Conservation (phyloP, 2,113 vertebrate species). For the Polyodon spathula region DNA sequence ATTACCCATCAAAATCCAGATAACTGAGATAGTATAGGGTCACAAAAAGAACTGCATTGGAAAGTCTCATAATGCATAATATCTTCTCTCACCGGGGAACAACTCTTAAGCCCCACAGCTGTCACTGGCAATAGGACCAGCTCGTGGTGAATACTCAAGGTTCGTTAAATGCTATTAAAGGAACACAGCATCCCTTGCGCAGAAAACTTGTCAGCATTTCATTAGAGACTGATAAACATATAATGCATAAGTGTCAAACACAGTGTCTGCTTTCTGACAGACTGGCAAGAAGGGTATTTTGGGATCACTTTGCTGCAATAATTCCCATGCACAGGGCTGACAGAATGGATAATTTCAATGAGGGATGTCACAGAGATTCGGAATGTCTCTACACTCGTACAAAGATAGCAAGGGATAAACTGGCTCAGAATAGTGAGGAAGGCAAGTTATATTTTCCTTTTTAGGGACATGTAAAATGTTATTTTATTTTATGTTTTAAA, state of each 20-base stretch:
- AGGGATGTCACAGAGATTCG: no score
- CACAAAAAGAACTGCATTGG: slow-evolving; percentile 23
- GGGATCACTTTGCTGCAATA: slow-evolving; percentile 31
- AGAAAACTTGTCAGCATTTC: slow-evolving; percentile 54
- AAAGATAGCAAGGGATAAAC: no score
- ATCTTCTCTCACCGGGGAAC: slow-evolving; percentile 49
- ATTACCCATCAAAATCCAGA: slow-evolving; percentile 7
- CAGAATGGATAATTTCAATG: slow-evolving; percentile 12
- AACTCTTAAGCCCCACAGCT: slow-evolving; percentile 40
- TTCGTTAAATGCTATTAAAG: slow-evolving; percentile 58
- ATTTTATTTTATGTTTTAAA: no score
- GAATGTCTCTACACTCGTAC: no score
- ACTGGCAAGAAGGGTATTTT: slow-evolving; percentile 33
- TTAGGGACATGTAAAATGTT: no score
- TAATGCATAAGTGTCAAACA: slow-evolving; percentile 46
- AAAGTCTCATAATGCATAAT: slow-evolving; percentile 49
- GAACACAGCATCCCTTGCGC: slow-evolving; percentile 44
- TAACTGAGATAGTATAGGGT: slow-evolving; percentile 4
- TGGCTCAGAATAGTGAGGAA: no score
- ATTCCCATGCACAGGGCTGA: slow-evolving; percentile 33
- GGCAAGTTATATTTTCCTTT: no score
- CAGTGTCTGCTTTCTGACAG: slow-evolving; percentile 32
- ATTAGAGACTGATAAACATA: slow-evolving; percentile 58
- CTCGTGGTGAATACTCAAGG: slow-evolving; percentile 45
- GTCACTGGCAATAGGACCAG: slow-evolving; percentile 47